Percentiles rank a stretch among this genome's conserved stretches.
These are phyloP conservation scores for Vulpes ferrilata DNA, from an alignment of 2,113 vertebrate species.

Conservation along the genomic window DNA sequence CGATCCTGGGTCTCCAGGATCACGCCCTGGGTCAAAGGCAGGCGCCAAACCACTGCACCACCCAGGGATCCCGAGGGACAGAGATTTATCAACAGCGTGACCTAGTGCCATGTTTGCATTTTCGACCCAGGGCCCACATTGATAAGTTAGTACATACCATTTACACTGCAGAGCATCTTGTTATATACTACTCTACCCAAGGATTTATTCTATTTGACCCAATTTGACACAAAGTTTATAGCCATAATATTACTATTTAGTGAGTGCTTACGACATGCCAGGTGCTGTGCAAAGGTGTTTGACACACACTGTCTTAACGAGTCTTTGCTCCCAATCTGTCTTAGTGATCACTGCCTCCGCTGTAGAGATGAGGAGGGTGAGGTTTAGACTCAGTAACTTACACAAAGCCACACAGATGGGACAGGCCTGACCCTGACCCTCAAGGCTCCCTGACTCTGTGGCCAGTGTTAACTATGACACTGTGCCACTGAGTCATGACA, in stretches of 20 bases:
- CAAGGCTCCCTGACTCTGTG: background rate
- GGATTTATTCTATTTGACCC: background rate
- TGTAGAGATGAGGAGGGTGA: background rate
- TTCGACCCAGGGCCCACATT: background rate
- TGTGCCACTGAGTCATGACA: rapidly evolving
- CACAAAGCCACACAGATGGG: background rate
- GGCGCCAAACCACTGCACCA: no score
- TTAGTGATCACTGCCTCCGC: rapidly evolving
- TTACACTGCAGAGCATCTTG: no score
- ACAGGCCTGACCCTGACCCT: background rate
- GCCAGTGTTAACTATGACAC: rapidly evolving
- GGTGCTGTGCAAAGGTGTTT: background rate
- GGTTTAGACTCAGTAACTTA: no score
- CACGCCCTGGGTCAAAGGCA: no score
- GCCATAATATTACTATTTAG: background rate
- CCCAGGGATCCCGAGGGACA: no score
- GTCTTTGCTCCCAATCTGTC: no score
- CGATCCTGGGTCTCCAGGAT: no score
- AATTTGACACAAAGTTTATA: background rate
- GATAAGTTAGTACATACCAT: background rate
- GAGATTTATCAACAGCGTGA: background rate
- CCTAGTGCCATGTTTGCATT: rapidly evolving
- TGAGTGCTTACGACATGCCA: background rate
- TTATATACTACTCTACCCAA: background rate
- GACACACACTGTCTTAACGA: rapidly evolving